Evolutionary conservation across 2,113 vertebrate genomes (phyloP), one percentile per base, ranked within the genome.

Genomic region (Phrynosoma blainvillii): DNA sequence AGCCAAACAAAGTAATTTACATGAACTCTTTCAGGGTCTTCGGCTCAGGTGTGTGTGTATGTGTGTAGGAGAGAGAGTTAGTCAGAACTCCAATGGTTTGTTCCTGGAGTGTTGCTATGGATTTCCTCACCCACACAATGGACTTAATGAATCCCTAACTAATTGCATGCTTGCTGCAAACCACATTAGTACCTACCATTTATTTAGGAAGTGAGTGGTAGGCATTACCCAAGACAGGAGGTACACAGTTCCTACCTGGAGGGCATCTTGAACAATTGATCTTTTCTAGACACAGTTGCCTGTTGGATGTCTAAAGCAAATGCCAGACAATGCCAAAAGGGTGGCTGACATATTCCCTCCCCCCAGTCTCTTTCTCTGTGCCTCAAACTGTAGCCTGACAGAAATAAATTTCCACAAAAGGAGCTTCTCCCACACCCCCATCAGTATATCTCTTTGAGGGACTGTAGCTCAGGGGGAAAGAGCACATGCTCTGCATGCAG

Each of bases 101-200:
- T 20, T 66, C 75, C 79, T 10, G 8, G 36, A 74, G 68, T 3
- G 68, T 65, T 87, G 40, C 36, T 47, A 66, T 20, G 73, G 56
- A 54, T 76, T 76, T 65, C 20, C 73, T 76, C 42, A 36, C 12
- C 21, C 21, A 9, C 54, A 32, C 62, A 76, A 76, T 66, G 4
- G 21, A 30, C 73, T 76, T 66, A 76, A 82, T 76, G 79, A 87
- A 82, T 77, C 62, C 62, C 75, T 68, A 32, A 52, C 30, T 85
- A 77, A 85, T 70, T 86, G 68, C 68, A 54, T 79, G 40, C 76
- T 59, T 86, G 59, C 40, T 52, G 36, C 75, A 86, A 18, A 59
- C 56, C 14, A n/a, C 84, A 66, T 6, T 68, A 68, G 23, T 25
- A 42, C 52, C 79, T 77, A 47, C 27, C 71, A 47, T 79, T 77